Percentiles rank a stretch among this genome's conserved stretches.
These are phyloP conservation scores for Andrena cerasifolii DNA, from an alignment of 1,140 invertebrate species.

Conservation along the genomic window DNA sequence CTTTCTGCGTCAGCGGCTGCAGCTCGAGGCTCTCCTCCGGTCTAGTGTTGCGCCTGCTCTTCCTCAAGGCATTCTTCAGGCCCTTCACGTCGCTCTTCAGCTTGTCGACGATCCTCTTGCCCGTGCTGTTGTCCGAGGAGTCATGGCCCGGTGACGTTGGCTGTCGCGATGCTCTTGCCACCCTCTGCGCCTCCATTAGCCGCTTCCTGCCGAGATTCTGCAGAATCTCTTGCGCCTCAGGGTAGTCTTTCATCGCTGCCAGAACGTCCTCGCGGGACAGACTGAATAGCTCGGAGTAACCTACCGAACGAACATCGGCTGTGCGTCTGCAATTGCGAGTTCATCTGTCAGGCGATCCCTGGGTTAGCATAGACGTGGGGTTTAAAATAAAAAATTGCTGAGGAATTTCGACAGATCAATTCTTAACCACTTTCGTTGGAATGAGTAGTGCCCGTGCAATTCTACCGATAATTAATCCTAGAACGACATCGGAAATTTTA, in stretches of 20 bases:
- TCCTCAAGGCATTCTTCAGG: constrained; percentile 86
- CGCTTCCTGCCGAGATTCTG: constrained; percentile 93
- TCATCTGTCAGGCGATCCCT: neutral
- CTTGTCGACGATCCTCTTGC: constrained; percentile 91
- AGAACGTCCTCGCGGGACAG: constrained; percentile 97
- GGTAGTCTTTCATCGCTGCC: constrained; percentile 97
- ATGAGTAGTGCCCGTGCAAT: too few relatives aligned
- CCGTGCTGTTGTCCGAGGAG: constrained; percentile 86
- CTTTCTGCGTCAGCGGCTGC: constrained; percentile 83
- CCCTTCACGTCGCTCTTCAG: constrained; percentile 92
- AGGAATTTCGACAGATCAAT: too few relatives aligned
- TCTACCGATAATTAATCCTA: too few relatives aligned
- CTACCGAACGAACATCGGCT: constrained; percentile 97
- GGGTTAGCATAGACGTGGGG: too few relatives aligned
- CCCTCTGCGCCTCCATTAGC: constrained; percentile 89
- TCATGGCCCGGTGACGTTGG: constrained; percentile 79
- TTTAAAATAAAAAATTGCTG: too few relatives aligned
- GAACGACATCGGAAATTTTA: too few relatives aligned
- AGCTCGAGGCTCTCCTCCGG: constrained; percentile 81
- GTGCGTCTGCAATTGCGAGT: constrained; percentile 87
- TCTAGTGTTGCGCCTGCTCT: constrained; percentile 83
- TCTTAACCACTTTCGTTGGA: too few relatives aligned
- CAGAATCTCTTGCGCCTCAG: constrained; percentile 96
- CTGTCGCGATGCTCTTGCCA: constrained; percentile 67
- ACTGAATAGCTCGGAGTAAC: constrained; percentile 97